Percentiles rank a stretch among this genome's conserved stretches.
Conservation (phyloP, 2,113 vertebrate species). For the Geococcyx californianus region DNA sequence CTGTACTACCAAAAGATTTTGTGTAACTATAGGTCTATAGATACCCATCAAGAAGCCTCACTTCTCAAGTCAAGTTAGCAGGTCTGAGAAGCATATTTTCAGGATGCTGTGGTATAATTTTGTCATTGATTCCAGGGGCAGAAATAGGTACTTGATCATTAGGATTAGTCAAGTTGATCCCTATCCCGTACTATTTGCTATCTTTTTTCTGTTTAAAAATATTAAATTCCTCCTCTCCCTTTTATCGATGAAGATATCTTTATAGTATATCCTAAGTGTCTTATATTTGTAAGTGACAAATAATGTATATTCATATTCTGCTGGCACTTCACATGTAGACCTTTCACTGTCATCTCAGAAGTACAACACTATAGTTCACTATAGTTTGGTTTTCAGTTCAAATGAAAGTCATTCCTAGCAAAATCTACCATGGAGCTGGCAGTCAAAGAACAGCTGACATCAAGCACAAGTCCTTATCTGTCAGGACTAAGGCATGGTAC, state of each 20-base stretch:
- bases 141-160: neutral
- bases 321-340: neutral
- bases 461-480: neutral
- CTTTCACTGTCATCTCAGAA: neutral
- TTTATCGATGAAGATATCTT: neutral
- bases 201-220: neutral
- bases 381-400: slow-evolving; percentile 3
- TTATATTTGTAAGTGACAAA: neutral
- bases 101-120: neutral
- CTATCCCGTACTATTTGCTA: neutral
- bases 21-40: neutral
- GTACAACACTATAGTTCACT: neutral
- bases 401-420: slow-evolving; percentile 28
- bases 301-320: neutral
- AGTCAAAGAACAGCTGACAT: neutral
- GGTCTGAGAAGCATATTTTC: neutral
- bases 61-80: neutral
- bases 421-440: slow-evolving; percentile 32
- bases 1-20: neutral
- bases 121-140: neutral
- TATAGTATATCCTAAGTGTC: neutral
- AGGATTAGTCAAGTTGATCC: neutral
- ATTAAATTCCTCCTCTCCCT: neutral
- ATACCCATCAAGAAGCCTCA: neutral
- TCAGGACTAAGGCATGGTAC: neutral